Evolutionary conservation across 2,888 invertebrate species (phyloP).

Genomic region (Mimachlamys varia): DNA sequence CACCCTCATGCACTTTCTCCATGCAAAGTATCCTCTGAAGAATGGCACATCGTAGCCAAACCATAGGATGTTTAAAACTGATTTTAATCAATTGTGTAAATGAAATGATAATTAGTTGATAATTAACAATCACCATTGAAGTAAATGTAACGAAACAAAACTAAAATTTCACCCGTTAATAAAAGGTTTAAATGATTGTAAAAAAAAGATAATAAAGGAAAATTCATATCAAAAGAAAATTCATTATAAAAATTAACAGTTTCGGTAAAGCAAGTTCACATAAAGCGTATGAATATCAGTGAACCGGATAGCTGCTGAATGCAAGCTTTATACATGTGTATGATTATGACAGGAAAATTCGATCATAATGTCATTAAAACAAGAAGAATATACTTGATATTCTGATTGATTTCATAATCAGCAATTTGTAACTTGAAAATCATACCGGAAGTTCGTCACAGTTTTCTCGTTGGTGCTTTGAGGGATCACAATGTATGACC

Average conservation of each 20-base stretch:
- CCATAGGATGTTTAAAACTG: neutral
- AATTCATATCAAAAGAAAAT: neutral
- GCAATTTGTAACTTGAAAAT: neutral
- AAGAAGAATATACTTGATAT: neutral
- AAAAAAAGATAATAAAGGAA: neutral
- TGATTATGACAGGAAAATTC: neutral
- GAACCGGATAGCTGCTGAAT: neutral
- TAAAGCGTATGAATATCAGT: neutral
- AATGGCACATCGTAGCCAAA: neutral
- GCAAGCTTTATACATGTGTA: neutral
- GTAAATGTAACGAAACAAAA: neutral
- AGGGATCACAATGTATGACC: conserved; percentile 49
- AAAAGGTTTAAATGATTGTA: neutral
- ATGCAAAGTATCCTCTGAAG: neutral
- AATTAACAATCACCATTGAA: neutral
- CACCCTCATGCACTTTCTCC: neutral
- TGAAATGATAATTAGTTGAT: neutral
- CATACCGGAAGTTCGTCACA: conserved; percentile 45
- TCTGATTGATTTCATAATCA: neutral
- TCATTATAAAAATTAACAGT: neutral
- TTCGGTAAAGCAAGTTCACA: conserved; percentile 12
- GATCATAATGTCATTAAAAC: neutral
- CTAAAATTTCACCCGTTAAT: neutral
- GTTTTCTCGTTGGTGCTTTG: conserved; percentile 38
- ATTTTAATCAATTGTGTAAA: neutral